These are phyloP conservation scores for Hydractinia symbiolongicarpus DNA, from an alignment of 30 jellyfish, hydroid and myxozoan species.

Conservation along the genomic window DNA sequence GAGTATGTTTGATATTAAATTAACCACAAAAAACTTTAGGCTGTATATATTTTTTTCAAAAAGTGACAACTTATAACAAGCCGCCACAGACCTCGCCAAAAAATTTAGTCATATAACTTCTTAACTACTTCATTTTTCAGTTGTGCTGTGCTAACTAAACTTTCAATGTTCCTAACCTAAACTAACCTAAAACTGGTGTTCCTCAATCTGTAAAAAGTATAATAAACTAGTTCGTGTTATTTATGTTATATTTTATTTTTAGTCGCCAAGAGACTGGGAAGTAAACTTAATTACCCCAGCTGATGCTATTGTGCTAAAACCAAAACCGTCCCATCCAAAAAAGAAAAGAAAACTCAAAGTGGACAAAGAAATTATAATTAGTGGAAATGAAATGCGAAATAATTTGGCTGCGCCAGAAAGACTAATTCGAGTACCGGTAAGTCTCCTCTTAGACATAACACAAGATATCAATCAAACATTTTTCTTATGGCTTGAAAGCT, in stretches of 20 bases:
- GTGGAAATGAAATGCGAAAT: not conserved
- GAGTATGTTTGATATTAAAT: no score
- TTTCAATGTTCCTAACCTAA: no score
- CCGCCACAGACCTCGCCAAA: no score
- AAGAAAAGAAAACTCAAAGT: slow-evolving; percentile 31
- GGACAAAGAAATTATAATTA: slow-evolving; percentile 6
- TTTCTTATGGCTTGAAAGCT: no score
- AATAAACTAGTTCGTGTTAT: not conserved
- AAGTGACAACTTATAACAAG: no score
- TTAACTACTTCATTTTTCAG: no score
- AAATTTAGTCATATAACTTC: no score
- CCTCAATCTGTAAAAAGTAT: not conserved
- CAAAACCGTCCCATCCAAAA: slow-evolving; percentile 29
- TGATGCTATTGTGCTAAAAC: slow-evolving; percentile 33
- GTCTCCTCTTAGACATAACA: not conserved
- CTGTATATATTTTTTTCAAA: no score
- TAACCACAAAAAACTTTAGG: no score
- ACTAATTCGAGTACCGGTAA: slow-evolving; percentile 8
- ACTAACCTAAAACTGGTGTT: no score
- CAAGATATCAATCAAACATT: no score
- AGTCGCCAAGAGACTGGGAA: slow-evolving; percentile 24
- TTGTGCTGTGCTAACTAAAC: no score
- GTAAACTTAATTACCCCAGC: slow-evolving; percentile 28
- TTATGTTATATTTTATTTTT: not conserved
- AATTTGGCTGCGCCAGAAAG: slow-evolving; percentile 33